Evolutionary conservation across 1,140 invertebrate genomes (phyloP), one percentile per base, ranked within the genome.

Genomic region (Ruditapes philippinarum): DNA sequence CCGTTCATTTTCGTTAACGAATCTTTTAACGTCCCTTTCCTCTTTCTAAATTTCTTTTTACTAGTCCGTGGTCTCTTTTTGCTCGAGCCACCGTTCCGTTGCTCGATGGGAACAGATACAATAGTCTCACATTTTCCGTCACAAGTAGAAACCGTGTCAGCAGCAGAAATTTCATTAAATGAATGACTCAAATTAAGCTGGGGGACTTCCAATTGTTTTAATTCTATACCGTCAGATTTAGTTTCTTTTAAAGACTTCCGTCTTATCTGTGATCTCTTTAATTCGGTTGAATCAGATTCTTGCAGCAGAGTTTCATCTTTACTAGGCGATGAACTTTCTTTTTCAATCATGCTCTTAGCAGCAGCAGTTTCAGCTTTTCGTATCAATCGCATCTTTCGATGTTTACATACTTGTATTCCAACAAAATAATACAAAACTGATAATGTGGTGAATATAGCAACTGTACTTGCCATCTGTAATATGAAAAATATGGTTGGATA

Each of bases 331-430:
- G n/a, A n/a, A n/a, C n/a, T n/a, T n/a, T n/a, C n/a, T 17, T 54
- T n/a, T n/a, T 86, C 49, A 40, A 76, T 73, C 11, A 76, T 80
- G 7, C 49, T 36, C 78, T 88, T 74, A 25, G 80, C 62, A n/a
- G n/a, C n/a, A n/a, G 17, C 68, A 42, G 0, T 74, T 88, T 7
- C 78, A 49, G 28, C 80, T 60, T 79, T 80, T 88, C 7, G 38
- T 4, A n/a, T 79, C 70, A 17, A 88, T 81, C 38, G n/a, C n/a
- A n/a, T n/a, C n/a, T 60, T 80, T 14, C 74, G 51, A 38, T 88
- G 86, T 33, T 54, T 80, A 49, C 81, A 88, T 19, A 88, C 68
- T 57, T 88, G 86, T 17, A 81, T 14, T 5, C 74, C 86, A 19
- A 88, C 45, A 25, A 25, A 70, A 49, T 73, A 88, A 42, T 88